Evolutionary conservation across 2,888 invertebrate species (phyloP).

Genomic region (Acholoe squamosa): DNA sequence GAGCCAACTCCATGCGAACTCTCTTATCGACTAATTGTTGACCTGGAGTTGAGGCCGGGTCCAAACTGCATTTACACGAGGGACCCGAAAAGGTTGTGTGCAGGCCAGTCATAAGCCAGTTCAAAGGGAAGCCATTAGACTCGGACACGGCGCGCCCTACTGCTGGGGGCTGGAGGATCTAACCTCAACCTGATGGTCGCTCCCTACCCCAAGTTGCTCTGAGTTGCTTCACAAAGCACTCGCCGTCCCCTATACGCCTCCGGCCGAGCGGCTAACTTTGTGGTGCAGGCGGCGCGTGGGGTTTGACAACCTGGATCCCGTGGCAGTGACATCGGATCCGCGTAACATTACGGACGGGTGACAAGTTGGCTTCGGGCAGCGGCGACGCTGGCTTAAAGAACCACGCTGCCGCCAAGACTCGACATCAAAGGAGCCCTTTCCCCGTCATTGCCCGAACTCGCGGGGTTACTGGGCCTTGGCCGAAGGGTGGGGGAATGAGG

Average conservation of each 20-base stretch:
- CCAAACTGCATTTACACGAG: slow-evolving; percentile 46
- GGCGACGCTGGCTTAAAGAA: slow-evolving; percentile 1
- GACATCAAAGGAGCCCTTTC: slow-evolving; percentile 39
- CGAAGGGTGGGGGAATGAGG: slow-evolving; percentile 19
- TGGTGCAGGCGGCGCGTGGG: background rate
- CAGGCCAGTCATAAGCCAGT: slow-evolving; percentile 38
- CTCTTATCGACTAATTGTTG: slow-evolving; percentile 30
- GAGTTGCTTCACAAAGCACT: background rate
- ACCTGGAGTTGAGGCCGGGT: slow-evolving; percentile 1
- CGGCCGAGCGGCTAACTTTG: background rate
- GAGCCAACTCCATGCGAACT: background rate
- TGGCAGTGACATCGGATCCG: slow-evolving; percentile 56
- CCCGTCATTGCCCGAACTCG: background rate
- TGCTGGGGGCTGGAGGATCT: slow-evolving; percentile 6
- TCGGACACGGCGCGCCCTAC: background rate
- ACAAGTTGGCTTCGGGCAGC: slow-evolving; percentile 31
- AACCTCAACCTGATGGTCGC: background rate
- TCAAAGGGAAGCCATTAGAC: slow-evolving; percentile 57
- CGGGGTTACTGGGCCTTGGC: slow-evolving; percentile 44
- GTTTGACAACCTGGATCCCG: slow-evolving; percentile 35
- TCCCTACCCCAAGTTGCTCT: no score
- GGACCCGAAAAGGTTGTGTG: slow-evolving; percentile 39
- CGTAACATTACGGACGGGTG: slow-evolving; percentile 57
- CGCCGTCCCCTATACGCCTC: background rate
- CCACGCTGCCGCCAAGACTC: background rate